Base-by-base conservation (phyloP, 2,113 vertebrate species). In the Brachyhypopomus gauderio region DNA sequence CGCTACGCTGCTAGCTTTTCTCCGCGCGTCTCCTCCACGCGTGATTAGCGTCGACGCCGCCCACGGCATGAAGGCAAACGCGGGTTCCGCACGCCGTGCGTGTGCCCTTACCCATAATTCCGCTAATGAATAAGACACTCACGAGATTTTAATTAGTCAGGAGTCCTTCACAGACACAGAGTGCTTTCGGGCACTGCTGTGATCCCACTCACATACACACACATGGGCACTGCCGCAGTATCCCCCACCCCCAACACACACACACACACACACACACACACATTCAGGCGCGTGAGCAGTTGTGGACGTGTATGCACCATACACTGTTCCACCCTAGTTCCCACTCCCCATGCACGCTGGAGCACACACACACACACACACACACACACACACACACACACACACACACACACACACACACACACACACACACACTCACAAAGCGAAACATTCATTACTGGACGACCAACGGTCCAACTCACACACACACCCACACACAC, bases 111-210 rank as follows among this genome's bases (percentile, higher is more conserved):
- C 81, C 83, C 84, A 89, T 90, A 90, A 91, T 90, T 89, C 85
- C 88, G 88, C 80, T 88, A 90, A 91, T 90, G 88, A 91, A 90
- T 87, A 87, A 91, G 88, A 86, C 85, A 82, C 90, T 91, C 86
- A 86, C 87, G 85, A 86, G 85, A 89, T 90, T 92, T 90, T 91
- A 91, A 90, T 92, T 89, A 88, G 84, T 85, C 88, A 78, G 76
- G 74, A 76, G 86, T 88, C 82, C 84, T 87, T 86, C 84, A 83
- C 82, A 74, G 30, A 3, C 56, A 77, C 79, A 60, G 85, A 75
- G 58, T 60, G 25, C 45, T 25, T 78, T 12, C 45, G 45, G 45
- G 11, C 45, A 52, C 45, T 52, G 45, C 12, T 14, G 45, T 14
- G 12, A 11, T 52, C 45, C 45, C 2, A 30, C 30, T 30, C 30